Conservation (phyloP, 2,888 invertebrate species). For the Hanleya hanleyi region DNA sequence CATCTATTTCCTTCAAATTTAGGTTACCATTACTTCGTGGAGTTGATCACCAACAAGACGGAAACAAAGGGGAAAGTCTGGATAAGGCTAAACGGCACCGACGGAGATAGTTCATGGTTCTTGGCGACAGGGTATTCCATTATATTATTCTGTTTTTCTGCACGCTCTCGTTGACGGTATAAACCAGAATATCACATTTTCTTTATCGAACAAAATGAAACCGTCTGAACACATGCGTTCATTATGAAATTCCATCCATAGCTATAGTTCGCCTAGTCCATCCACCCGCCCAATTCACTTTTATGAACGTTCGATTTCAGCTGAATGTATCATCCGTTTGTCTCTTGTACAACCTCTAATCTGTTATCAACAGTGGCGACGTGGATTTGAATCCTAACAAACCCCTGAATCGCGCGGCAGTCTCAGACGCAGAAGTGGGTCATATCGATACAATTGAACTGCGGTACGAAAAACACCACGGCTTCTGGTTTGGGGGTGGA, state of each 20-base stretch:
- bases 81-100: conserved; percentile 42
- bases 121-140: conserved; percentile 34
- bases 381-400: background rate
- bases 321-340: too few relatives aligned
- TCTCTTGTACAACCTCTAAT: too few relatives aligned
- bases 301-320: too few relatives aligned
- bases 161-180: too few relatives aligned
- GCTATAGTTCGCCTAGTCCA: too few relatives aligned
- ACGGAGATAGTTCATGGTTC: conserved; percentile 42
- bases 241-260: too few relatives aligned
- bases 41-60: conserved; percentile 14
- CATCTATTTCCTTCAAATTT: too few relatives aligned
- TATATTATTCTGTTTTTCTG: background rate
- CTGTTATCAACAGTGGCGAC: too few relatives aligned
- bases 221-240: too few relatives aligned
- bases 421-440: conserved; percentile 29
- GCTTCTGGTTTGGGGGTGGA: conserved; percentile 24
- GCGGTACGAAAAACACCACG: conserved; percentile 26
- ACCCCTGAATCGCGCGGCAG: conserved; percentile 8
- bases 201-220: too few relatives aligned
- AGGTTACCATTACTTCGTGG: conserved; percentile 44
- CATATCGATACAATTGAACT: conserved; percentile 24
- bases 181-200: too few relatives aligned
- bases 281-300: too few relatives aligned
- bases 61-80: conserved; percentile 42